Percentiles rank a stretch among this genome's conserved stretches.
phyloP scores from a whole-genome alignment of 2,888 invertebrate species.

The Electrophaes corylata region DNA sequence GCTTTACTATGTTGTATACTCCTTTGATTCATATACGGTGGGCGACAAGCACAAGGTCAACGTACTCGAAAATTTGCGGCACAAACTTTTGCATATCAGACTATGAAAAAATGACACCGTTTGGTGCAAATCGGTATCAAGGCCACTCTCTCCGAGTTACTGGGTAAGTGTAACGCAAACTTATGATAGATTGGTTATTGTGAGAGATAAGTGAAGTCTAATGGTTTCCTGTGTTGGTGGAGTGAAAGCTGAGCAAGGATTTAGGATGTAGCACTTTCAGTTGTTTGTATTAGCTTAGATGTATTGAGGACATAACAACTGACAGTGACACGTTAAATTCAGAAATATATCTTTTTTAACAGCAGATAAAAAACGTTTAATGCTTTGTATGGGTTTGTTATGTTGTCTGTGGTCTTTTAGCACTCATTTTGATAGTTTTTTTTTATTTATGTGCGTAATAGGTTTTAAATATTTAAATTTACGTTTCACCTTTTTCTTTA shows the following conservation, averaged over 20 bases:
- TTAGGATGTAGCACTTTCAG: constrained; percentile 56
- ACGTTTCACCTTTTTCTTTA: no score
- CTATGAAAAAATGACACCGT: constrained; percentile 77
- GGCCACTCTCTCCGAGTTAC: constrained; percentile 77
- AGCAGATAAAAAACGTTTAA: no score
- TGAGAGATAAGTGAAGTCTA: constrained; percentile 77
- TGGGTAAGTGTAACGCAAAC: constrained; percentile 82
- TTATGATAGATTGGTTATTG: constrained; percentile 82
- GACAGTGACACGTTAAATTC: no score
- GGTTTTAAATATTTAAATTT: no score
- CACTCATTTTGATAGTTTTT: no score
- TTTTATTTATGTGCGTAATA: no score
- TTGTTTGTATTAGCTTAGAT: constrained; percentile 26
- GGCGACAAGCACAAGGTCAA: constrained; percentile 79
- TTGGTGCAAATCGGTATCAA: constrained; percentile 80
- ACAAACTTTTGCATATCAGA: constrained; percentile 80
- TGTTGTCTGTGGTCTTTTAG: no score
- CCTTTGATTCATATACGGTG: constrained; percentile 72
- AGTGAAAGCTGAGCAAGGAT: constrained; percentile 77
- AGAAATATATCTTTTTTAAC: no score
- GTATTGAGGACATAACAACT: not conserved
- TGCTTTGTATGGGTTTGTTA: no score
- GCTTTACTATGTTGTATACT: constrained; percentile 54
- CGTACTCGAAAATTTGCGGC: constrained; percentile 79
- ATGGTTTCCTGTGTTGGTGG: constrained; percentile 76